Conservation (phyloP, 1,140 invertebrate genomes). For the Ladona fulva region DNA sequence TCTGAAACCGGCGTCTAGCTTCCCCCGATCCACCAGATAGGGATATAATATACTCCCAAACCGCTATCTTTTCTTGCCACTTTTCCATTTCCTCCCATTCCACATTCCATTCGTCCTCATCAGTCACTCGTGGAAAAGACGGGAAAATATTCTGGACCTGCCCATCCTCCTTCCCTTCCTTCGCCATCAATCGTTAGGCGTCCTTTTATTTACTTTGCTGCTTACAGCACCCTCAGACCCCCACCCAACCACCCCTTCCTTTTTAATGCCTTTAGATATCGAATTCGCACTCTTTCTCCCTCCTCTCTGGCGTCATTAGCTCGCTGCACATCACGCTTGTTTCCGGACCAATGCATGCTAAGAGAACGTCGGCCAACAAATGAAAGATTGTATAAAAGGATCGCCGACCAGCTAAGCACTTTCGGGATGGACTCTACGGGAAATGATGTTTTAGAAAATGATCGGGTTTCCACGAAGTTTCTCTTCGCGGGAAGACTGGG, state of each 20-base stretch:
- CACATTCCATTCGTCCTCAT: conserved; percentile 10
- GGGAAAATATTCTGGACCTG: background rate
- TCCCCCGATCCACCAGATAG: too few species aligned
- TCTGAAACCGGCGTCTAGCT: too few species aligned
- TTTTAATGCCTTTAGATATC: background rate
- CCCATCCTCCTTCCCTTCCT: conserved; percentile 12
- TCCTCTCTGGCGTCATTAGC: background rate
- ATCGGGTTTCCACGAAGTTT: too few species aligned
- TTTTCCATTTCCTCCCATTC: conserved; percentile 15
- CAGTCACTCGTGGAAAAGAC: background rate
- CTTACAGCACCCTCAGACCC: background rate
- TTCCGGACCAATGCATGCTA: conserved; percentile 1
- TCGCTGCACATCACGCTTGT: conserved; percentile 15
- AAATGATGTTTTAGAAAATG: too few species aligned
- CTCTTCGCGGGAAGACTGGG: too few species aligned
- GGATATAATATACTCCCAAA: too few species aligned
- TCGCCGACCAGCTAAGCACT: too few species aligned
- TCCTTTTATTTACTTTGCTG: conserved; percentile 5
- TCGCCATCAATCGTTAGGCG: conserved; percentile 4
- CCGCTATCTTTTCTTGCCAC: background rate
- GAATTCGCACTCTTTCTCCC: background rate
- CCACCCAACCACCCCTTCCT: background rate
- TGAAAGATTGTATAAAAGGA: too few species aligned
- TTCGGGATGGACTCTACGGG: too few species aligned
- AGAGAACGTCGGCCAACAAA: too few species aligned